Conservation (phyloP, 1,140 invertebrate genomes). For the Cotesia chilonis region DNA sequence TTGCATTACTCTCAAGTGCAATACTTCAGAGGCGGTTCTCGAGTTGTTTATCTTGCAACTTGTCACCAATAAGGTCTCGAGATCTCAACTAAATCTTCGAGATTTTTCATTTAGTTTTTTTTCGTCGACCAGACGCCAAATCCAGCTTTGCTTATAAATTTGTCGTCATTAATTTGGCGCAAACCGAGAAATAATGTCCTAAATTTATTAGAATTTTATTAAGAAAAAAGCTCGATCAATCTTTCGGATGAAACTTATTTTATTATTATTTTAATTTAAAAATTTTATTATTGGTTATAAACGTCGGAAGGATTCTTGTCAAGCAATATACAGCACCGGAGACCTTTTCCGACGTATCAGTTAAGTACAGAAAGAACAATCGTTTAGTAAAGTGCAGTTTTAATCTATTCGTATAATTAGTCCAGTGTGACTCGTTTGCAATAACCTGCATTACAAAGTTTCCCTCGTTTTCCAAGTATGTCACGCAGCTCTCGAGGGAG, state of each 20-base stretch:
- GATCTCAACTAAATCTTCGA: slow-evolving; percentile 19
- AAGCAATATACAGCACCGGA: background rate
- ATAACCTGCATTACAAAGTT: slow-evolving; percentile 13
- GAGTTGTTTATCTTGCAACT: slow-evolving; percentile 42
- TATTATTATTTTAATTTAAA: background rate
- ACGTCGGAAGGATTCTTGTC: too few relatives aligned
- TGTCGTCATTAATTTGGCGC: background rate
- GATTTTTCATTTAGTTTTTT: slow-evolving; percentile 19
- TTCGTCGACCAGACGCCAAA: background rate
- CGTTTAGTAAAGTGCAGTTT: slow-evolving; percentile 10
- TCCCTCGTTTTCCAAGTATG: slow-evolving; percentile 28
- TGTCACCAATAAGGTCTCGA: slow-evolving; percentile 32
- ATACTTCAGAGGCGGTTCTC: slow-evolving; percentile 22
- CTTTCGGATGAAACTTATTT: background rate
- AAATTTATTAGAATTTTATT: slow-evolving; percentile 14
- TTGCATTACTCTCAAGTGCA: slow-evolving; percentile 34
- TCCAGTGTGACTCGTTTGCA: slow-evolving; percentile 21
- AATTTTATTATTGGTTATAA: too few relatives aligned
- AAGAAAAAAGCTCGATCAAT: background rate
- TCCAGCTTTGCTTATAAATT: background rate
- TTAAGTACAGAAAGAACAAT: slow-evolving; percentile 10
- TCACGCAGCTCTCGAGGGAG: slow-evolving; percentile 17
- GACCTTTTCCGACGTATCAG: background rate
- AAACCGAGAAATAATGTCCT: slow-evolving; percentile 2
- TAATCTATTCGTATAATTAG: slow-evolving; percentile 19